Base-by-base conservation (phyloP, 2,113 vertebrate genomes). In the Okapia johnstoni region DNA sequence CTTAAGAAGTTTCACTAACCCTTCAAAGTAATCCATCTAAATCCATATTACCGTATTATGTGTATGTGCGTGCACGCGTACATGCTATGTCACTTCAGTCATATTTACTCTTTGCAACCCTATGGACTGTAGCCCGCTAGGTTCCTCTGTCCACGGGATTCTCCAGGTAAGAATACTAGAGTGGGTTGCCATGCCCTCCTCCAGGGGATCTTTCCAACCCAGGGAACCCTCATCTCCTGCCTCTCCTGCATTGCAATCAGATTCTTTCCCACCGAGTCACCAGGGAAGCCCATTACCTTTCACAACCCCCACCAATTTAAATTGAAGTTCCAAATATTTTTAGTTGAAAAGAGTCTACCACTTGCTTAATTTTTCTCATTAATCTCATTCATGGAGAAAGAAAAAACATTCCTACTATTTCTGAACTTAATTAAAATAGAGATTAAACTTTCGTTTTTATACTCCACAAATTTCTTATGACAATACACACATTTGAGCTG, bases 381-480 rank as follows among this genome's bases (percentile, higher is more conserved):
- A 92, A 60, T 79, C n/a, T 87, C 54, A 89, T 6, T 92, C 15
- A 57, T 55, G 46, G 14, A 10, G 5, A 46, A 26, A 16, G 10
- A 7, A 57, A 28, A 16, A 21, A 15, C 48, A 30, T 77, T 46
- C 54, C 40, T 57, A 90, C 5, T 40, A 54, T 55, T 93, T 88
- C 40, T 95, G 11, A 96, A 76, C 28, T 57, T 90, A 85, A 63
- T 91, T 91, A 94, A 93, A 85, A 85, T 21, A 80, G 33, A 80
- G 36, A 92, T 57, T 66, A 93, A 66, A 66, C 21, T 58, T 36
- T 55, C 14, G 0, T 73, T 73, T 70, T 94, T 60, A 57, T 88
- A 90, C 15, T 85, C n/a, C 40, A 94, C 7, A 80, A 52, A 92
- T 52, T 61, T 90, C 40, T 79, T 33, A 92, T 95, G 73, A 40